phyloP scores from a whole-genome alignment of 1,140 invertebrate species.

The Saccostrea glomerata region DNA sequence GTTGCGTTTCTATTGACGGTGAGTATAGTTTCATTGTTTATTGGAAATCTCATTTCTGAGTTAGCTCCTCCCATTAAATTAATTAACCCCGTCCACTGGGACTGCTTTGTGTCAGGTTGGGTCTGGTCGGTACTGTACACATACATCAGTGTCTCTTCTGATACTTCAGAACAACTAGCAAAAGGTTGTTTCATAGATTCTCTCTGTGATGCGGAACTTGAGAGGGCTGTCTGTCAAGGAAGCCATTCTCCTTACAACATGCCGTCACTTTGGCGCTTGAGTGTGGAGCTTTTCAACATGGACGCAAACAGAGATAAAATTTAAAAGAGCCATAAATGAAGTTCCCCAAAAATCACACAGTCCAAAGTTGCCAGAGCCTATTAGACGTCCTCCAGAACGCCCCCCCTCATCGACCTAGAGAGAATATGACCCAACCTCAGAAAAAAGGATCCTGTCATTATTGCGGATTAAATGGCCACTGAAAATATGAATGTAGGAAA shows the following conservation, averaged over 20 bases:
- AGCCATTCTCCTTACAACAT: slow-evolving; percentile 37
- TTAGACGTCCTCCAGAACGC: background rate
- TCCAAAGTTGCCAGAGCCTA: no score
- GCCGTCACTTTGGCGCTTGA: slow-evolving; percentile 40
- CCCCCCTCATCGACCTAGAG: background rate
- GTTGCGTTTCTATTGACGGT: no score
- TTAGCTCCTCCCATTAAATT: no score
- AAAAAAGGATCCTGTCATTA: background rate
- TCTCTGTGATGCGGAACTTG: slow-evolving; percentile 49
- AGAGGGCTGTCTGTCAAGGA: slow-evolving; percentile 49
- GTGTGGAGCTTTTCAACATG: slow-evolving; percentile 36
- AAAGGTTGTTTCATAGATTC: slow-evolving; percentile 48
- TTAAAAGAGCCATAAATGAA: background rate
- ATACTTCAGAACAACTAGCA: slow-evolving; percentile 42
- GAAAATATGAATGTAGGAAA: background rate
- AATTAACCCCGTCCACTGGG: no score
- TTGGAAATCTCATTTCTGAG: no score
- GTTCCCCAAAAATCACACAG: background rate
- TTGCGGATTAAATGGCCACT: background rate
- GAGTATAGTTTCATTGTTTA: no score
- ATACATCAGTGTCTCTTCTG: slow-evolving; percentile 36
- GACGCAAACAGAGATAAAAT: background rate
- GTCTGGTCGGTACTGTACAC: no score
- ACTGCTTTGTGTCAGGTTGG: no score
- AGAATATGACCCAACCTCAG: background rate